Evolutionary conservation across 2,888 invertebrate species (phyloP).

Genomic region (Oasisia sp.): DNA sequence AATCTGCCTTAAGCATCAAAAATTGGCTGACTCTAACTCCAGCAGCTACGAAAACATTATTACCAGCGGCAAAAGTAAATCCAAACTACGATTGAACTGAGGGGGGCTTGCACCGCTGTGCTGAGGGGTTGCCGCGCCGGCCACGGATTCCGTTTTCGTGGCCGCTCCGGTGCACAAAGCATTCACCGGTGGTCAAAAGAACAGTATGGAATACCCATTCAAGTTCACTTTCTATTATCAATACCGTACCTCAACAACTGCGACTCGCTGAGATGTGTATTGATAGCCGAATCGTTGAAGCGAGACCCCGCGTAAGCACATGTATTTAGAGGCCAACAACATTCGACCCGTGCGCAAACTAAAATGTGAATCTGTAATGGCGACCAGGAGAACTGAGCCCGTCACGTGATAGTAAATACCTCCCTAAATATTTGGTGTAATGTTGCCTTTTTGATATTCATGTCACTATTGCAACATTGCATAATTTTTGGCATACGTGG

Average conservation of each 20-base stretch:
- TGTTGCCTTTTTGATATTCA: neutral
- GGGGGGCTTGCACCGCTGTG: neutral
- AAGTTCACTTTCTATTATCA: neutral
- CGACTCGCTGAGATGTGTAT: neutral
- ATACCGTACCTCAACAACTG: neutral
- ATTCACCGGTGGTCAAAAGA: neutral
- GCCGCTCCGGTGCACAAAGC: neutral
- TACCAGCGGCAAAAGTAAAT: too few species aligned
- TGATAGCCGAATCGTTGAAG: neutral
- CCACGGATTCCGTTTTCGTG: neutral
- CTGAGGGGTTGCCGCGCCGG: neutral
- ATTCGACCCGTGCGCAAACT: neutral
- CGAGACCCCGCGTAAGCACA: neutral
- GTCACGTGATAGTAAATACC: neutral
- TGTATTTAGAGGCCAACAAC: neutral
- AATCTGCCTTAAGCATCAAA: too few species aligned
- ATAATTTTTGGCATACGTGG: neutral
- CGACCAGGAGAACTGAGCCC: neutral
- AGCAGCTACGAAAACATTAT: too few species aligned
- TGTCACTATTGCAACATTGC: neutral
- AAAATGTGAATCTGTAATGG: slow-evolving; percentile 13
- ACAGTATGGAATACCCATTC: neutral
- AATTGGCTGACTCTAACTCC: too few species aligned
- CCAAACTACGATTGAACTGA: too few species aligned
- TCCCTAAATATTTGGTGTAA: neutral